Evolutionary conservation across 1,140 invertebrate genomes (phyloP).

Genomic region (Diploscapter pachys): DNA sequence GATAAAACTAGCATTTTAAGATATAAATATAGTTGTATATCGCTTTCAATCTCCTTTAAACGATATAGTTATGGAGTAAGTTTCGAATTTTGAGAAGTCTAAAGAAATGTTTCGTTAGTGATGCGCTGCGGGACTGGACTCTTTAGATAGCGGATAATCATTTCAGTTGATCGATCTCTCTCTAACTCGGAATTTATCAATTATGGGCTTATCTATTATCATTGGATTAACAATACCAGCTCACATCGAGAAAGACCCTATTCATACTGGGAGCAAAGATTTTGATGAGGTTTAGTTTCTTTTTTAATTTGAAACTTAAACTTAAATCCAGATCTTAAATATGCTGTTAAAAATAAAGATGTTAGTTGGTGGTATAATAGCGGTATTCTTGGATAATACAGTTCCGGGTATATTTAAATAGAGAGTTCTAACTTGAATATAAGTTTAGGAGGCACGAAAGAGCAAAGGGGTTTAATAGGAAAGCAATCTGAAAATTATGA

Average conservation of each 20-base stretch:
- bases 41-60: background rate
- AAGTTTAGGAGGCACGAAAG: no score
- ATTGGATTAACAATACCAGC: constrained; percentile 7
- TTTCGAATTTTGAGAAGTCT: background rate
- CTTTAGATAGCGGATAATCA: no score
- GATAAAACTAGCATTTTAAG: no score
- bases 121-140: no score
- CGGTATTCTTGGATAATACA: constrained; percentile 21
- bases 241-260: constrained; percentile 26
- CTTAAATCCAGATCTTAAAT: background rate
- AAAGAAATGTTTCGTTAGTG: no score
- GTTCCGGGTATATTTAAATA: constrained; percentile 7
- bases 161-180: constrained; percentile 25
- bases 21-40: background rate
- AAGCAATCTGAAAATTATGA: no score
- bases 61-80: background rate
- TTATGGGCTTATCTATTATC: constrained; percentile 28
- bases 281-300: background rate
- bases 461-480: no score
- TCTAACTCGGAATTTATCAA: constrained; percentile 21
- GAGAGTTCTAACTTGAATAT: no score
- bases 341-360: constrained; percentile 21
- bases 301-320: no score
- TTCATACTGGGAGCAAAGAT: constrained; percentile 9
- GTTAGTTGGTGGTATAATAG: constrained; percentile 27